A percentile compares a stretch with the other conserved stretches of the same genome.
Conservation (phyloP, 2,888 invertebrate species). For the Drosophila mimetica region DNA sequence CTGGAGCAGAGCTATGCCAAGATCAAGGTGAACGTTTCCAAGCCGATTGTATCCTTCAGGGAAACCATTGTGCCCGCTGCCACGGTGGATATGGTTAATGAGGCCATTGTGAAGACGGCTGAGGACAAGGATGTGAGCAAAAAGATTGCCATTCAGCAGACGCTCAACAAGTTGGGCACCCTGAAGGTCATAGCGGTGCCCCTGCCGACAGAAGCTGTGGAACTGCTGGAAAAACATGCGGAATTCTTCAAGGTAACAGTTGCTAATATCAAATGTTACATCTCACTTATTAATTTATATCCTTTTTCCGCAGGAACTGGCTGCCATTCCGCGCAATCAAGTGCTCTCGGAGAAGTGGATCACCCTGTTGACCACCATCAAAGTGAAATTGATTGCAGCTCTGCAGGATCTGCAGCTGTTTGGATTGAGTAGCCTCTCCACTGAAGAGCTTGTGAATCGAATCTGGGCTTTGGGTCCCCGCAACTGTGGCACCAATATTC, state of each 20-base stretch:
- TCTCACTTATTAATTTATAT: background rate
- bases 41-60: conserved; percentile 97
- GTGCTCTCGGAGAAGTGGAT: conserved; percentile 79
- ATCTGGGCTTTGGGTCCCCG: conserved; percentile 97
- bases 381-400: conserved; percentile 86
- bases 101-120: conserved; percentile 89
- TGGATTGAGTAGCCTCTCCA: conserved; percentile 84
- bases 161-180: conserved; percentile 89
- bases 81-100: conserved; percentile 93
- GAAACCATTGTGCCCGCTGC: conserved; percentile 95
- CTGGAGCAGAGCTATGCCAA: conserved; percentile 92
- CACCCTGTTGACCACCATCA: conserved; percentile 69
- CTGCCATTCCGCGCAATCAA: conserved; percentile 59
- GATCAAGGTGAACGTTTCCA: conserved; percentile 94
- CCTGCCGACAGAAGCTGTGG: conserved; percentile 89
- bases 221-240: conserved; percentile 89
- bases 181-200: conserved; percentile 92
- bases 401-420: conserved; percentile 86
- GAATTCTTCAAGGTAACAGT: conserved; percentile 88
- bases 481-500: conserved; percentile 94
- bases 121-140: conserved; percentile 85
- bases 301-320: conserved; percentile 60
- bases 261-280: background rate
- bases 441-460: conserved; percentile 86
- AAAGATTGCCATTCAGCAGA: conserved; percentile 87